Percentiles rank a stretch among this genome's conserved stretches.
These are phyloP conservation scores for Oreochromis spilurus DNA, from an alignment of 2,113 vertebrate genomes.

Conservation along the genomic window DNA sequence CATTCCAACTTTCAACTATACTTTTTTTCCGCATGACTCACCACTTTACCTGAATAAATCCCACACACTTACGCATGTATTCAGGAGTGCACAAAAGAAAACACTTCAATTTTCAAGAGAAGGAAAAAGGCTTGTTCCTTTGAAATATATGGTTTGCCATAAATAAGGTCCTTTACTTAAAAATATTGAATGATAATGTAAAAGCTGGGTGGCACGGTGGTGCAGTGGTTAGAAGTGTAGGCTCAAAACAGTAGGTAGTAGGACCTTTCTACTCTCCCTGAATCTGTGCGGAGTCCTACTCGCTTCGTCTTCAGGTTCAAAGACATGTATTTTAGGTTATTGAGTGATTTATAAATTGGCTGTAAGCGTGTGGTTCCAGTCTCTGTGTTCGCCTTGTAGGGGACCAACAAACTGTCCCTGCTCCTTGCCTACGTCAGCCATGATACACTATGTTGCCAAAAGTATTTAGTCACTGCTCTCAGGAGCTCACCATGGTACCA, in stretches of 20 bases:
- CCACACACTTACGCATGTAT: not conserved
- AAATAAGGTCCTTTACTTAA: not conserved
- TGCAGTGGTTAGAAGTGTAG: not conserved
- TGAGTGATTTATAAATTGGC: not conserved
- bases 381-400: not conserved
- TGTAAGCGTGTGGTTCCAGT: not conserved
- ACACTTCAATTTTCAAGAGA: not conserved
- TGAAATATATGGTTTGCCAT: not conserved
- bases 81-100: not conserved
- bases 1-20: not conserved
- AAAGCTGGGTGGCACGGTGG: not conserved
- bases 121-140: not conserved
- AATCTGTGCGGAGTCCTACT: not conserved
- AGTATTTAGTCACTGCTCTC: not conserved
- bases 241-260: not conserved
- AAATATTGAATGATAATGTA: not conserved
- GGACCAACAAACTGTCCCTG: not conserved
- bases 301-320: not conserved
- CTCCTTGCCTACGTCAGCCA: not conserved
- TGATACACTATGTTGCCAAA: not conserved
- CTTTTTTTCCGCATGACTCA: not conserved
- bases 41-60: not conserved
- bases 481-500: not conserved
- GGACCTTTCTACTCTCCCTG: not conserved
- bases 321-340: not conserved